Conservation (phyloP, 2,113 vertebrate species). For the Nycticryphes semicollaris region DNA sequence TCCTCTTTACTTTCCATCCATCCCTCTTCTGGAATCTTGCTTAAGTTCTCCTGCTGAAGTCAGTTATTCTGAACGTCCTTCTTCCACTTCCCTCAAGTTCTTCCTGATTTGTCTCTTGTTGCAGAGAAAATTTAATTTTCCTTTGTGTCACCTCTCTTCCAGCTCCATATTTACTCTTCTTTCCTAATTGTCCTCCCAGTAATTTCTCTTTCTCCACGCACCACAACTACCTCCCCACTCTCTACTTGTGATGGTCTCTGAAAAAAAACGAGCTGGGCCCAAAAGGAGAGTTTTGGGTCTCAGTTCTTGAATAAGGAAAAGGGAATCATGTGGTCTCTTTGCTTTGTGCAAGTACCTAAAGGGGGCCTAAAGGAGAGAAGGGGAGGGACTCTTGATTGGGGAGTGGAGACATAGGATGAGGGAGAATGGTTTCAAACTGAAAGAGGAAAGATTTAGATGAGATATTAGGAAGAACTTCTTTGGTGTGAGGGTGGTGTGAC, state of each 20-base stretch:
- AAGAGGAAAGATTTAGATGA: too few relatives aligned
- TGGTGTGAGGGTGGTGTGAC: too few relatives aligned
- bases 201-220: neutral
- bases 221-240: neutral
- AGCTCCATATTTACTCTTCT: neutral
- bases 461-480: too few relatives aligned
- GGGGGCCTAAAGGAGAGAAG: too few relatives aligned
- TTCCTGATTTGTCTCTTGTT: neutral
- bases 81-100: neutral
- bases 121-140: neutral
- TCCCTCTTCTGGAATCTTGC: neutral
- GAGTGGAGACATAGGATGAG: too few relatives aligned
- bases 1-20: neutral
- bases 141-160: neutral
- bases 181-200: neutral
- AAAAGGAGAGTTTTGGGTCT: neutral
- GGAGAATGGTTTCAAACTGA: too few relatives aligned
- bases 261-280: neutral
- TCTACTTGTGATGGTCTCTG: neutral
- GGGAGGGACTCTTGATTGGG: too few relatives aligned
- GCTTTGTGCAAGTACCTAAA: too few relatives aligned
- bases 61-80: neutral
- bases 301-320: neutral
- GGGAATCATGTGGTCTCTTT: neutral
- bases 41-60: neutral